phyloP scores from a whole-genome alignment of 2,113 vertebrate genomes.

The Pelecanoides urinatrix region DNA sequence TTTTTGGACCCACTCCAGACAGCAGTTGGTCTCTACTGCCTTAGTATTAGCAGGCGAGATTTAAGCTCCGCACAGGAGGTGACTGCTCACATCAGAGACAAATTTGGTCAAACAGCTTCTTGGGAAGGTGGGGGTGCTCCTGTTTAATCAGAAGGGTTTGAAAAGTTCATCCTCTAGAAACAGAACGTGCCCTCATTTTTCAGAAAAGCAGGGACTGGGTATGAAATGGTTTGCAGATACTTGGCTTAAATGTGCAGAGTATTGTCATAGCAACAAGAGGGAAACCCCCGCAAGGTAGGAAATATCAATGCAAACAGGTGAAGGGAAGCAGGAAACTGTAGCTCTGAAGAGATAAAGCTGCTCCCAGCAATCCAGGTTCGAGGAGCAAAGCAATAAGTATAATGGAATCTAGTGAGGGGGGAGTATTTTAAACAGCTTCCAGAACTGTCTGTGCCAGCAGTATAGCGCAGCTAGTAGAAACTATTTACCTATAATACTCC shows the following conservation, averaged over 20 bases:
- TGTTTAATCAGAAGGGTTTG: not conserved
- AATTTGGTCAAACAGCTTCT: not conserved
- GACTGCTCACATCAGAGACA: not conserved
- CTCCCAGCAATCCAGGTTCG: not conserved
- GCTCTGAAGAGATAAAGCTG: not conserved
- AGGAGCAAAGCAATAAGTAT: not conserved
- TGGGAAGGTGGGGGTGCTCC: not conserved
- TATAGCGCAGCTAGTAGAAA: not conserved
- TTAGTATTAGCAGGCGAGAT: not conserved
- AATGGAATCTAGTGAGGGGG: not conserved
- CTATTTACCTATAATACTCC: not conserved
- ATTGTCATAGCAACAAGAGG: slow-evolving; percentile 59
- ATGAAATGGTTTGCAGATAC: not conserved
- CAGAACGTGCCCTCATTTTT: not conserved
- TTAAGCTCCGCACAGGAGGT: not conserved
- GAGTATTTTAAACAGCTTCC: not conserved
- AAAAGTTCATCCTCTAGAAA: not conserved
- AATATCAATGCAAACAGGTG: not conserved
- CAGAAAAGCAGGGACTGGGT: not conserved
- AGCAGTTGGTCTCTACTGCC: not conserved
- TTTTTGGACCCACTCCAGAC: slow-evolving; percentile 2
- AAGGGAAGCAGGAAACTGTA: not conserved
- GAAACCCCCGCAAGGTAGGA: slow-evolving; percentile 16
- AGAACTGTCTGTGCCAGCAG: not conserved
- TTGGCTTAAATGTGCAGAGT: not conserved